Conservation (phyloP, 2,888 invertebrate species). For the Lasioglossum lativentre region DNA sequence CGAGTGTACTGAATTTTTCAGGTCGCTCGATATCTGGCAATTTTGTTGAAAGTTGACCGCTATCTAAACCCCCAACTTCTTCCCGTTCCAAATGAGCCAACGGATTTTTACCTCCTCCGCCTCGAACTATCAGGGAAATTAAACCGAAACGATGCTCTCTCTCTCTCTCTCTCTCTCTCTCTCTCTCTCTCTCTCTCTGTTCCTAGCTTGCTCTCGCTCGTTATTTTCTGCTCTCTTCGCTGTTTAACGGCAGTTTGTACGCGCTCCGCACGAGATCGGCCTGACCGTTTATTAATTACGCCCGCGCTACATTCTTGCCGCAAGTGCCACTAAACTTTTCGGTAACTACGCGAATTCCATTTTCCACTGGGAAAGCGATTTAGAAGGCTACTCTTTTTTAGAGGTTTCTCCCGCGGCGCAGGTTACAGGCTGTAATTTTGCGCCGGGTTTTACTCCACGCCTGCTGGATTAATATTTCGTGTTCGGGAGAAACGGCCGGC, state of each 20-base stretch:
- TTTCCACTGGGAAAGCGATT: neutral
- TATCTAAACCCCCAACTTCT: slow-evolving; percentile 5
- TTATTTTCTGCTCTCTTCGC: neutral
- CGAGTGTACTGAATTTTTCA: slow-evolving; percentile 46
- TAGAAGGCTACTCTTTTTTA: neutral
- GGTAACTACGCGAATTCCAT: neutral
- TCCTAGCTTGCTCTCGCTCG: neutral
- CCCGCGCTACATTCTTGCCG: neutral
- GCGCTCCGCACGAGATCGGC: neutral
- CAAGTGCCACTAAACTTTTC: slow-evolving; percentile 2
- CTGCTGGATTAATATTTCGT: neutral
- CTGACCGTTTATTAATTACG: slow-evolving; percentile 15
- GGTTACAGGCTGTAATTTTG: neutral
- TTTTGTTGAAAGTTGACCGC: slow-evolving; percentile 47
- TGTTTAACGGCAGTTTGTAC: neutral
- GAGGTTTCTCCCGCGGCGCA: no score
- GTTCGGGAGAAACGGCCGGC: neutral
- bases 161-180: neutral
- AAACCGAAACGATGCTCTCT: neutral
- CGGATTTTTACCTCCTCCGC: neutral
- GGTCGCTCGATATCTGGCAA: slow-evolving; percentile 45
- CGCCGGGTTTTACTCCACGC: neutral
- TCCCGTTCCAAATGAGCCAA: neutral
- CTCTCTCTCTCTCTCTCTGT: neutral
- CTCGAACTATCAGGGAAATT: neutral